Evolutionary conservation across 2,797 vertebrate species (phyloP).

Genomic region (Xenentodon cancila): DNA sequence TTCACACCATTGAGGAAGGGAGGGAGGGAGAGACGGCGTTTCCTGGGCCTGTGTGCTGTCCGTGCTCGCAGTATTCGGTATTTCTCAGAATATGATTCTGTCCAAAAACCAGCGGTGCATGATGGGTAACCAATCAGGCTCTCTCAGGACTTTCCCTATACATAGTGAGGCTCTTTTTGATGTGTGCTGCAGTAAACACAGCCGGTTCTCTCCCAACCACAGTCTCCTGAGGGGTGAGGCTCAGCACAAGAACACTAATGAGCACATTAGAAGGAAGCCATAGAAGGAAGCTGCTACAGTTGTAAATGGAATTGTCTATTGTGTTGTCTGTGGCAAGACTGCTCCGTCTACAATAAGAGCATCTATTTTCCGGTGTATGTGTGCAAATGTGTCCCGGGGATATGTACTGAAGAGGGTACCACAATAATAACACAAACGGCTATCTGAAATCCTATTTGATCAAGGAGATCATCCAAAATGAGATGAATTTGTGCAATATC

Average conservation of each 20-base stretch:
- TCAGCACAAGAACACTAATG: constrained; percentile 82
- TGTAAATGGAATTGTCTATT: constrained; percentile 78
- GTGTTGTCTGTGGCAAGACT: constrained; percentile 53
- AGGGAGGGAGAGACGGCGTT: constrained; percentile 23
- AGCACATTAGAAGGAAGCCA: constrained; percentile 83
- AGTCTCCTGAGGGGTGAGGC: constrained; percentile 73
- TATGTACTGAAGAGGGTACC: not conserved
- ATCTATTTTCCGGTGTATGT: constrained; percentile 3
- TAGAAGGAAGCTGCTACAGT: constrained; percentile 76
- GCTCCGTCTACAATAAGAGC: constrained; percentile 28
- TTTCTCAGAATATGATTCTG: constrained; percentile 52
- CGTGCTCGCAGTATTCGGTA: constrained; percentile 27
- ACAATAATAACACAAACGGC: not conserved
- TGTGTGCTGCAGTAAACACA: constrained; percentile 82
- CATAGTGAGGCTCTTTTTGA: constrained; percentile 76
- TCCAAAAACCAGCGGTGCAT: constrained; percentile 71
- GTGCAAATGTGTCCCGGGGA: not conserved
- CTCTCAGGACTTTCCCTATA: constrained; percentile 67
- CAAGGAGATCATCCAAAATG: too few relatives aligned
- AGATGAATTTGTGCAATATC: too few relatives aligned
- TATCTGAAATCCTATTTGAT: too few relatives aligned
- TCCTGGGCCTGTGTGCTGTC: constrained; percentile 17
- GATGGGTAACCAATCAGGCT: constrained; percentile 75
- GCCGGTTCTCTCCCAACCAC: constrained; percentile 68
- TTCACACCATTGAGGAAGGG: constrained; percentile 9